Conservation (phyloP, 2,113 vertebrate genomes). For the Lagenorhynchus albirostris region DNA sequence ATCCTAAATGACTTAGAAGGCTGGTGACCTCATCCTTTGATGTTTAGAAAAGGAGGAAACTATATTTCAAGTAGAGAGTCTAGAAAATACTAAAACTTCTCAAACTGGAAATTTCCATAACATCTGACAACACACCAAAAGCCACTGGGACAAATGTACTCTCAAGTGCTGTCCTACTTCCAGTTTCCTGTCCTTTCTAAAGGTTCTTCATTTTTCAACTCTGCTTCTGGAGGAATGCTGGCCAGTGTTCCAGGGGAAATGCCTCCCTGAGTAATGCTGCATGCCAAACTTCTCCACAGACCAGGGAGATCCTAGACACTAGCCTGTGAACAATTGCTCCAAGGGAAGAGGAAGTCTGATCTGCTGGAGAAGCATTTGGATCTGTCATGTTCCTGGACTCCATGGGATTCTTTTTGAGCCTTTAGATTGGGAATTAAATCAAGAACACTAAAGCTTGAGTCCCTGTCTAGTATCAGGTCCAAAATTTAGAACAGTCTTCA, state of each 20-base stretch:
- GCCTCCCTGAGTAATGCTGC: not conserved
- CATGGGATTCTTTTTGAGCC: not conserved
- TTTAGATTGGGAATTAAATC: not conserved
- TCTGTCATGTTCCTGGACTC: not conserved
- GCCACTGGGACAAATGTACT: not conserved
- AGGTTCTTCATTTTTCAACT: not conserved
- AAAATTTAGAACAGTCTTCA: slow-evolving; percentile 3
- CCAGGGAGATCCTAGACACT: not conserved
- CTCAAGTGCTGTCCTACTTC: not conserved
- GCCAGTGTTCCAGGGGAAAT: not conserved
- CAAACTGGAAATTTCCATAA: not conserved
- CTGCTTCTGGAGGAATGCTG: not conserved
- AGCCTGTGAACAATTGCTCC: not conserved
- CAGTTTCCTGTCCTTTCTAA: not conserved
- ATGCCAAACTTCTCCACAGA: not conserved
- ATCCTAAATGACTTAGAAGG: not conserved
- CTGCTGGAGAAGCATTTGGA: not conserved
- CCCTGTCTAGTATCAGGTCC: not conserved
- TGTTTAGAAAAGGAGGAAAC: slow-evolving; percentile 25
- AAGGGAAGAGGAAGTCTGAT: not conserved
- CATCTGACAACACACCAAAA: not conserved
- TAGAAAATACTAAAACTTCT: not conserved
- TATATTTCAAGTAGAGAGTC: slow-evolving; percentile 15
- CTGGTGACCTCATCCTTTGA: not conserved
- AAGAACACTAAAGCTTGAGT: not conserved